Conservation (phyloP, 64 coral and sea anemone species). For the Pocillopora verrucosa region DNA sequence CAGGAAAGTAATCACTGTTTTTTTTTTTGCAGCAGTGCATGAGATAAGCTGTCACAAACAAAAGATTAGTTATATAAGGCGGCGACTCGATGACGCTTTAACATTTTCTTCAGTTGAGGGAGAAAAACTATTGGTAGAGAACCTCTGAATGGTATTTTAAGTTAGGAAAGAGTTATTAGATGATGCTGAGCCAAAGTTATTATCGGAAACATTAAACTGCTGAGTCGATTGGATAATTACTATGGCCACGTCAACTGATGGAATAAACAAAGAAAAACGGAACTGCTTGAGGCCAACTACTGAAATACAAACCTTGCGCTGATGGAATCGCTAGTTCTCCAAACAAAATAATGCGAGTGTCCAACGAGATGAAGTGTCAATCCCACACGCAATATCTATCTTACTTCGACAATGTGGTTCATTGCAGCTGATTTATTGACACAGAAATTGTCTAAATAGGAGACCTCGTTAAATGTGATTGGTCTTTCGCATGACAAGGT, state of each 20-base stretch:
- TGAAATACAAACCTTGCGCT: not conserved
- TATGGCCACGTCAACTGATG: too few species aligned
- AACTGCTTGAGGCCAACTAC: not conserved
- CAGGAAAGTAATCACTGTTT: not conserved
- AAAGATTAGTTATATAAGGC: constrained; percentile 3
- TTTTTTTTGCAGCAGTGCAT: not conserved
- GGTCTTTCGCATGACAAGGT: not conserved
- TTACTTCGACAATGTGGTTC: not conserved
- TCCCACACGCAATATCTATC: not conserved
- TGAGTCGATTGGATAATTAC: too few species aligned
- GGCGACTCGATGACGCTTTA: not conserved
- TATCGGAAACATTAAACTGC: too few species aligned
- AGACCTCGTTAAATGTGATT: constrained; percentile 7
- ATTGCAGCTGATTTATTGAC: not conserved
- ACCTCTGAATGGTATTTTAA: not conserved
- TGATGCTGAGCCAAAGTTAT: too few species aligned
- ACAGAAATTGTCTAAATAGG: constrained; percentile 23
- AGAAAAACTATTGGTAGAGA: not conserved
- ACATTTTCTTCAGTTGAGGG: not conserved
- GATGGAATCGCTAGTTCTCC: not conserved
- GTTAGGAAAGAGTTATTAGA: not conserved
- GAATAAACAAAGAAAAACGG: not conserved
- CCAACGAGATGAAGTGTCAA: not conserved
- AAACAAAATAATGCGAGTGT: constrained; percentile 6
- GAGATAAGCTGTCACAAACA: constrained; percentile 3